A percentile compares a stretch with the other conserved stretches of the same genome.
Evolutionary conservation across 1,140 invertebrate genomes (phyloP).

Genomic region (Lordiphosa clarofinis): DNA sequence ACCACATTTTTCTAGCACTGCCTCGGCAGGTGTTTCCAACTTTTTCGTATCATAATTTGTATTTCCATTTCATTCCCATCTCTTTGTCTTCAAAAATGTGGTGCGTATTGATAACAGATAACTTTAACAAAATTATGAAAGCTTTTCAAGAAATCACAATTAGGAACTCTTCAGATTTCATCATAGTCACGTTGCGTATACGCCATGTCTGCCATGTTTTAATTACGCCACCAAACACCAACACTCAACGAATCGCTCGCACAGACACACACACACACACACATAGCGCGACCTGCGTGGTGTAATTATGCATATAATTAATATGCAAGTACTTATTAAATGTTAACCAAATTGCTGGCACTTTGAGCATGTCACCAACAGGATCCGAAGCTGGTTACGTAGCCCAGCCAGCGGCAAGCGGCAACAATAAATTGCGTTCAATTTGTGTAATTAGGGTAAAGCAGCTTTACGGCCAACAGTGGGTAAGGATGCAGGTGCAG

Average conservation of each 20-base stretch:
- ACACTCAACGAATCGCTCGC: constrained; percentile 8
- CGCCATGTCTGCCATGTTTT: constrained; percentile 52
- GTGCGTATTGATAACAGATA: no score
- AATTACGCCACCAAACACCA: constrained; percentile 36
- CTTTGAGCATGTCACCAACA: constrained; percentile 38
- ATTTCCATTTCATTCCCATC: no score
- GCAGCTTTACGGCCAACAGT: constrained; percentile 32
- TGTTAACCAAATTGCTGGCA: constrained; percentile 68
- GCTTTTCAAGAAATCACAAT: constrained; percentile 3
- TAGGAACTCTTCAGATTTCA: constrained; percentile 21
- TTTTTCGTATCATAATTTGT: no score
- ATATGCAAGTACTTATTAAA: constrained; percentile 71
- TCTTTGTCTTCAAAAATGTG: no score
- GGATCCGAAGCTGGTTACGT: constrained; percentile 9
- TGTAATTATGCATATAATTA: constrained; percentile 76
- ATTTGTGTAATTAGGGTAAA: constrained; percentile 69
- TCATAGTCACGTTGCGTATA: constrained; percentile 56
- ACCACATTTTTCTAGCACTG: no score
- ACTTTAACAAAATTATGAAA: neutral
- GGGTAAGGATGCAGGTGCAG: neutral
- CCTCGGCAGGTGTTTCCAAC: no score
- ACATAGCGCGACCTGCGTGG: constrained; percentile 24
- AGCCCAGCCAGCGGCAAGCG: constrained; percentile 9
- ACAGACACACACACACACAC: constrained; percentile 6
- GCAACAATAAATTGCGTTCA: constrained; percentile 66